Conservation (phyloP, 2,113 vertebrate genomes). For the Boulengeromyrus knoepffleri region DNA sequence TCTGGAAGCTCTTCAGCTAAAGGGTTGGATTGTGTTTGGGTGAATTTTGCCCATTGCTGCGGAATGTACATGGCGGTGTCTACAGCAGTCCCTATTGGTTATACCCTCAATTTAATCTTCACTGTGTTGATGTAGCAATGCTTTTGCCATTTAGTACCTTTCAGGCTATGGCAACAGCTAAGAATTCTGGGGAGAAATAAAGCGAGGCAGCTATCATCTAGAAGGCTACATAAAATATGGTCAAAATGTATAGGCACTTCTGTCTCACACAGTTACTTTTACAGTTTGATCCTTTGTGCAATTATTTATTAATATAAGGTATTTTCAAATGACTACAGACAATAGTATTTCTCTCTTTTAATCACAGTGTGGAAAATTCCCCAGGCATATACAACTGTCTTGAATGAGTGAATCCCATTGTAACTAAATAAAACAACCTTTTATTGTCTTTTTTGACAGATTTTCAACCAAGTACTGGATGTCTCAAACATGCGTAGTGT, state of each 20-base stretch:
- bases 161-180: not conserved
- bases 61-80: not conserved
- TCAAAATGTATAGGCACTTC: constrained; percentile 21
- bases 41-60: constrained; percentile 27
- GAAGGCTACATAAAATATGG: not conserved
- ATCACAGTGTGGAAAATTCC: not conserved
- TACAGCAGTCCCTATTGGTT: not conserved
- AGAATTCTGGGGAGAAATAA: constrained; percentile 21
- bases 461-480: constrained; percentile 99
- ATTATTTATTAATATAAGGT: constrained; percentile 12
- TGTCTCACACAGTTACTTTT: constrained; percentile 37
- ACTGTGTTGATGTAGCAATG: constrained; percentile 18
- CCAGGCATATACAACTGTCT: not conserved
- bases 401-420: not conserved
- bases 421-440: not conserved
- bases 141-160: constrained; percentile 20
- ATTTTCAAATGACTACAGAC: constrained; percentile 21
- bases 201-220: constrained; percentile 16
- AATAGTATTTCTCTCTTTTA: not conserved
- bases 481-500: constrained; percentile 97
- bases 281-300: constrained; percentile 24
- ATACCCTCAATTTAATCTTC: constrained; percentile 18
- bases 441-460: constrained; percentile 51
- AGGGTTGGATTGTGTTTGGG: constrained; percentile 24
- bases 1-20: constrained; percentile 15